Percentiles rank a stretch among this genome's conserved stretches.
Evolutionary conservation across 1,140 invertebrate species (phyloP).

Genomic region (Drosophila rufa): DNA sequence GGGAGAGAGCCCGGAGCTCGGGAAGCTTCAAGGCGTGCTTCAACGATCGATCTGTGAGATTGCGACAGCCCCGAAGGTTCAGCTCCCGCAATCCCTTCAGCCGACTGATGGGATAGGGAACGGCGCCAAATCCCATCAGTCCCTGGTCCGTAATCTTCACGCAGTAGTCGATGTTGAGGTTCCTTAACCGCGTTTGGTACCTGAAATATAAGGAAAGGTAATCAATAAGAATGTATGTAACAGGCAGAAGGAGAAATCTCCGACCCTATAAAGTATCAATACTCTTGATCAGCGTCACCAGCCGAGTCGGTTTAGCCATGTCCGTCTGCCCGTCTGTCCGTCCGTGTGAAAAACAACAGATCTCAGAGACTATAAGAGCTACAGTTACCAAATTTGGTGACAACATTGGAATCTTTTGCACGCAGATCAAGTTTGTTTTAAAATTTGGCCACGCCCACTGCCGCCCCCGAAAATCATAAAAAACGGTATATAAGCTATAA

Average conservation of each 20-base stretch:
- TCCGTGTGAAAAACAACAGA: too few species aligned
- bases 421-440: too few species aligned
- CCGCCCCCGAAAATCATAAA: too few species aligned
- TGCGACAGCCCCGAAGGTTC: slow-evolving; percentile 54
- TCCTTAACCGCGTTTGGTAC: slow-evolving; percentile 47
- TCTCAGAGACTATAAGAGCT: background rate
- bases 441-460: too few species aligned
- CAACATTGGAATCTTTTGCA: too few species aligned
- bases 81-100: slow-evolving; percentile 48
- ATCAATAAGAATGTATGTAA: background rate
- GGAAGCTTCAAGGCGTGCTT: slow-evolving; percentile 43
- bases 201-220: slow-evolving; percentile 18
- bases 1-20: slow-evolving; percentile 46
- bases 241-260: too few species aligned
- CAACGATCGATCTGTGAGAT: slow-evolving; percentile 58
- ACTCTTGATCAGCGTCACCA: too few species aligned
- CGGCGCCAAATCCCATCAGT: slow-evolving; percentile 53
- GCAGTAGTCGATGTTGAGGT: slow-evolving; percentile 67
- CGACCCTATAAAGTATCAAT: too few species aligned
- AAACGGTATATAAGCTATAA: too few species aligned
- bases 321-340: too few species aligned
- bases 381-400: too few species aligned
- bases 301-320: too few species aligned
- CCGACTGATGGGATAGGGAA: slow-evolving; percentile 43
- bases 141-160: slow-evolving; percentile 64